These are phyloP conservation scores for Heloderma charlesbogerti DNA, from an alignment of 2,113 vertebrate genomes.

Conservation along the genomic window DNA sequence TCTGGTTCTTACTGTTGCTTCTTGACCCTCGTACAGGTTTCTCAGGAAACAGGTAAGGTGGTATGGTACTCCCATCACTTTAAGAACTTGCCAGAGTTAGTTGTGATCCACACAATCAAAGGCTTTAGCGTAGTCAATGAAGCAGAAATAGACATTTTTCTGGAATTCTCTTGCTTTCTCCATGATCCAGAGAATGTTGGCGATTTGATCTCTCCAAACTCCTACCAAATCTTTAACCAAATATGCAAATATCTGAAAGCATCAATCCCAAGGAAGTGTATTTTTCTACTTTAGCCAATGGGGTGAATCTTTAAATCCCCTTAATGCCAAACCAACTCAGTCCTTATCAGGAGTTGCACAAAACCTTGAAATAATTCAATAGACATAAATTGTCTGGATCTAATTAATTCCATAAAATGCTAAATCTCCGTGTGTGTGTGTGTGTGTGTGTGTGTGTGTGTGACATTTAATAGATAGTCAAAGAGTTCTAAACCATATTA, in stretches of 20 bases:
- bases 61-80: too few species aligned
- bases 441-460: background rate
- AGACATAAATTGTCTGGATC: constrained; percentile 42
- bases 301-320: constrained; percentile 51
- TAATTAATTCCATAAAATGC: constrained; percentile 59
- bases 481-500: constrained; percentile 46
- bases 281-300: constrained; percentile 44
- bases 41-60: too few species aligned
- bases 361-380: constrained; percentile 35
- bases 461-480: constrained; percentile 27
- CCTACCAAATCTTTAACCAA: constrained; percentile 43
- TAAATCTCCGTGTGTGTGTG: constrained; percentile 12
- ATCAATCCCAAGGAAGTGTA: constrained; percentile 19
- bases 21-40: too few species aligned
- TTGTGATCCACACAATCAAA: too few species aligned
- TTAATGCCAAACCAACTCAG: constrained; percentile 43
- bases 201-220: too few species aligned
- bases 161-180: too few species aligned
- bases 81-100: too few species aligned
- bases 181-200: too few species aligned
- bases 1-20: too few species aligned
- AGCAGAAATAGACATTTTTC: too few species aligned
- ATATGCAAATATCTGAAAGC: constrained; percentile 56
- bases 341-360: constrained; percentile 60
- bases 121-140: too few species aligned